Evolutionary conservation across 1,140 invertebrate genomes (phyloP).

Genomic region (Drosophila bifasciata): DNA sequence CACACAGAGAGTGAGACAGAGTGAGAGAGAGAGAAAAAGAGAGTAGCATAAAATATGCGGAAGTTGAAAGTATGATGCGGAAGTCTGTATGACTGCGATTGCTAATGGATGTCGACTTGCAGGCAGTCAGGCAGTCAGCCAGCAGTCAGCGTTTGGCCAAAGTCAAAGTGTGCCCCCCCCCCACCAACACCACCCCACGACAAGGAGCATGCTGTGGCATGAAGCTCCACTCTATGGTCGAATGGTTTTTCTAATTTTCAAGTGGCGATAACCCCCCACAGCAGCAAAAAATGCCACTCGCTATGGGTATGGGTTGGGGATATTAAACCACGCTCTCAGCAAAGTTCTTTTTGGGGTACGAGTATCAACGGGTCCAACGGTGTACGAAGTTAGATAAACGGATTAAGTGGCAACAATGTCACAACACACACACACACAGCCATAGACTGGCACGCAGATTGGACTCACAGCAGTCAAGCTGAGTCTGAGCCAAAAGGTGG

Average conservation of each 20-base stretch:
- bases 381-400: conserved; percentile 84
- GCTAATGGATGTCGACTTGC: conserved; percentile 73
- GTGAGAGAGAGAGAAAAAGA: conserved; percentile 25
- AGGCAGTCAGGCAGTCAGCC: too few relatives aligned
- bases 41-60: conserved; percentile 70
- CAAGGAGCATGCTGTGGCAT: background rate
- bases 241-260: conserved; percentile 70
- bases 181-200: background rate
- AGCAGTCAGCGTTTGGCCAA: too few relatives aligned
- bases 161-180: too few relatives aligned
- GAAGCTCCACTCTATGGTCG: conserved; percentile 52
- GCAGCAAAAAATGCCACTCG: conserved; percentile 31
- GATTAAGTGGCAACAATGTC: conserved; percentile 83
- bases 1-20: conserved; percentile 6
- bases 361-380: conserved; percentile 81
- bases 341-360: conserved; percentile 53
- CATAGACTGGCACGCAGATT: background rate
- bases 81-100: conserved; percentile 81
- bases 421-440: conserved; percentile 33
- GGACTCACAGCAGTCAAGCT: conserved; percentile 9
- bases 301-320: background rate
- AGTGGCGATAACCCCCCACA: conserved; percentile 41
- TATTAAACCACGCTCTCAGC: conserved; percentile 70
- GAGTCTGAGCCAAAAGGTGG: conserved; percentile 33
- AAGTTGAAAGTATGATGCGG: conserved; percentile 80